A percentile compares a stretch with the other conserved stretches of the same genome.
These are phyloP conservation scores for Pseudoips prasinana DNA, from an alignment of 2,888 invertebrate genomes.

Conservation along the genomic window DNA sequence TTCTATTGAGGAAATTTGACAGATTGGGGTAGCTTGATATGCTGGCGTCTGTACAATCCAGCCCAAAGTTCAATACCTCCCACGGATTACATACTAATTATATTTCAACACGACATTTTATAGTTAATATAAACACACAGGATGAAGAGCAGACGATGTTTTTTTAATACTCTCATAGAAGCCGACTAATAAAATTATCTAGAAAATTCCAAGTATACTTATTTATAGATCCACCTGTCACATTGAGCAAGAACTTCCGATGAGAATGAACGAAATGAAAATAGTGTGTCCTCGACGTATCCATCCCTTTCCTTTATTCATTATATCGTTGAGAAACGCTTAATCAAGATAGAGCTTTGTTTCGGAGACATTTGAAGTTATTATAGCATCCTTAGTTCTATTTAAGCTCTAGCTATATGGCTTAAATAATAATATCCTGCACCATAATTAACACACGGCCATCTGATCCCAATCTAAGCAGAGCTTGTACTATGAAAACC, in stretches of 20 bases:
- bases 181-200: constrained; percentile 15
- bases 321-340: too few relatives aligned
- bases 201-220: constrained; percentile 8
- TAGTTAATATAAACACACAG: neutral
- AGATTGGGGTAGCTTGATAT: too few relatives aligned
- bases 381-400: too few relatives aligned
- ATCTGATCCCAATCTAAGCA: too few relatives aligned
- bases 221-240: constrained; percentile 27
- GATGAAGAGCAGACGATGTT: constrained; percentile 3
- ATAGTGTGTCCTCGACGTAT: constrained; percentile 11
- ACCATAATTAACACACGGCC: too few relatives aligned
- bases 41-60: too few relatives aligned
- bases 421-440: too few relatives aligned
- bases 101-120: neutral
- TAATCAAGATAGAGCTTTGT: too few relatives aligned
- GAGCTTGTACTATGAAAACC: too few relatives aligned
- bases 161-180: constrained; percentile 3
- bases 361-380: too few relatives aligned
- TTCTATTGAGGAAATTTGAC: too few relatives aligned
- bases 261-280: constrained; percentile 14
- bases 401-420: too few relatives aligned
- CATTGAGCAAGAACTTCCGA: constrained; percentile 33
- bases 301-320: constrained; percentile 8
- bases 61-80: neutral
- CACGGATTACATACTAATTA: neutral